Conservation (phyloP, 2,888 invertebrate species). For the Lymantria monacha region DNA sequence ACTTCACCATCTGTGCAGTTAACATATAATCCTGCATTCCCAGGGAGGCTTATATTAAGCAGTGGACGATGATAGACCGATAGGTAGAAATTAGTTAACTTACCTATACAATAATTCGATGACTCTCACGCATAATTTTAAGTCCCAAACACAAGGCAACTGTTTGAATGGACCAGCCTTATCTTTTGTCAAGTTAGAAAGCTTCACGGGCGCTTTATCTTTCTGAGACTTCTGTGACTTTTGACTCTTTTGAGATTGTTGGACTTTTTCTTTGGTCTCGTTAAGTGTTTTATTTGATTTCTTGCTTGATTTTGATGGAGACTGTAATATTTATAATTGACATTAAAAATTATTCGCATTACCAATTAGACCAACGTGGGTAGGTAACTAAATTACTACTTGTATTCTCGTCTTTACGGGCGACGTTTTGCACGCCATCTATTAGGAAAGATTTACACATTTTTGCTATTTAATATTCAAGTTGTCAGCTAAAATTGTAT, state of each 20-base stretch:
- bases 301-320: constrained; percentile 52
- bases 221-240: constrained; percentile 62
- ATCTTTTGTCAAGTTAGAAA: constrained; percentile 56
- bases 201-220: constrained; percentile 50
- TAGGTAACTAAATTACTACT: too few relatives aligned
- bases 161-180: constrained; percentile 64
- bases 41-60: too few relatives aligned
- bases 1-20: too few relatives aligned
- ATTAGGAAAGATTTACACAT: too few relatives aligned
- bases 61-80: too few relatives aligned
- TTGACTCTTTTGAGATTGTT: constrained; percentile 40
- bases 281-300: constrained; percentile 58
- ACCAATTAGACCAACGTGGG: neutral
- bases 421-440: too few relatives aligned
- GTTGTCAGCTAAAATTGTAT: too few relatives aligned
- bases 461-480: too few relatives aligned
- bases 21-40: too few relatives aligned
- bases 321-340: constrained; percentile 33
- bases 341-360: neutral
- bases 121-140: constrained; percentile 52
- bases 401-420: too few relatives aligned
- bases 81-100: neutral
- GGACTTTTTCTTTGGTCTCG: constrained; percentile 54
- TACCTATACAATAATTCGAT: constrained; percentile 66
- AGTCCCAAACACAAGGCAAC: constrained; percentile 64